Conservation (phyloP, 1,140 invertebrate species). For the Nixonia krombeini region DNA sequence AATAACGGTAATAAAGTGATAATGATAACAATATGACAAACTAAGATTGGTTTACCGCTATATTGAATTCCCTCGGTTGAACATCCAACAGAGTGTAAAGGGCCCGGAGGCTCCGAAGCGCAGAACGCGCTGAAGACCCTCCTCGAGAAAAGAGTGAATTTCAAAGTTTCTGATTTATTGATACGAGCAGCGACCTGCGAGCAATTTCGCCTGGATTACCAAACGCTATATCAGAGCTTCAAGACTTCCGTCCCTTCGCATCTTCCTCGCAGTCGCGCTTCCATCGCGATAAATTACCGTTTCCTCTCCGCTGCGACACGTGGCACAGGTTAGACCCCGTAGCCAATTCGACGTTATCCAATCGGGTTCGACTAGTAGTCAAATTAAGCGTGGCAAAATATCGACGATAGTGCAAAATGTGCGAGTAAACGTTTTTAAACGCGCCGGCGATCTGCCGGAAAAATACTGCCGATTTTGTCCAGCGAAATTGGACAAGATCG, state of each 20-base stretch:
- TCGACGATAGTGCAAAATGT: neutral
- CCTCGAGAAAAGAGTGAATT: slow-evolving; percentile 1
- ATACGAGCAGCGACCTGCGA: slow-evolving; percentile 19
- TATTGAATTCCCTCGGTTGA: no score
- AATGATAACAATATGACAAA: no score
- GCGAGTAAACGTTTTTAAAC: neutral
- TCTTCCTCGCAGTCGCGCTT: slow-evolving; percentile 7
- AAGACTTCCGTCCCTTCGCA: neutral
- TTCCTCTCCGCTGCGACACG: neutral
- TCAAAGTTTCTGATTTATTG: slow-evolving; percentile 28
- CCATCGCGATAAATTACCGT: neutral
- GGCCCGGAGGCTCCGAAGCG: no score
- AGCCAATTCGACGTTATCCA: neutral
- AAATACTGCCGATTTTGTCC: no score
- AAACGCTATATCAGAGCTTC: slow-evolving; percentile 25
- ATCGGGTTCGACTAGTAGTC: neutral
- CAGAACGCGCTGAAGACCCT: no score
- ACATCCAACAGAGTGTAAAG: no score
- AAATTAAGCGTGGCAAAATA: neutral
- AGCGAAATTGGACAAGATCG: no score
- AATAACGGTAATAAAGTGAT: no score
- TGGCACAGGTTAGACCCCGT: neutral
- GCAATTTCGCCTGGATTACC: slow-evolving; percentile 34
- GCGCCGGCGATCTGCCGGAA: neutral
- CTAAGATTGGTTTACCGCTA: no score